Conservation (phyloP, 2,888 invertebrate genomes). For the Tenodera sinensis region DNA sequence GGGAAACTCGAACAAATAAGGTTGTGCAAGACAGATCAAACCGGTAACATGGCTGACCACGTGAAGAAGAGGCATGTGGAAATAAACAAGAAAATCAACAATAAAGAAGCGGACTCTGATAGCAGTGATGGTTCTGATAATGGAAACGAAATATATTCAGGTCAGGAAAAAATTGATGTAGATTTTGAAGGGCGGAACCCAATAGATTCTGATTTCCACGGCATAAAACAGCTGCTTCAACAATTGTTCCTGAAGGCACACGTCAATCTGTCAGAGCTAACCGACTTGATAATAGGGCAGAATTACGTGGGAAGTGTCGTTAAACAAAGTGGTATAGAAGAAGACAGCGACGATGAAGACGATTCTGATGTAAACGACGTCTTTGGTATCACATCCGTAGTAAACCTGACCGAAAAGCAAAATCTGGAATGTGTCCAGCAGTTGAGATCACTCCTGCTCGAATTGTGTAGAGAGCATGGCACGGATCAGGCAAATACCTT, state of each 20-base stretch:
- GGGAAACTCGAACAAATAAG: no score
- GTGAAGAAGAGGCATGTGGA: not conserved
- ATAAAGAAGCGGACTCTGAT: not conserved
- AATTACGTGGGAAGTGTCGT: conserved; percentile 86
- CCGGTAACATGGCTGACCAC: not conserved
- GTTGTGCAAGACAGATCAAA: not conserved
- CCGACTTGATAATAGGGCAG: conserved; percentile 83
- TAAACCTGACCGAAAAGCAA: conserved; percentile 77
- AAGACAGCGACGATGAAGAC: conserved; percentile 63
- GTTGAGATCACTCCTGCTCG: conserved; percentile 64
- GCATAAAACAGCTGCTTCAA: conserved; percentile 76
- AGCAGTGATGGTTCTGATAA: not conserved
- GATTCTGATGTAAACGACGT: conserved; percentile 68
- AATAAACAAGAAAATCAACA: not conserved
- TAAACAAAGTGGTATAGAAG: conserved; percentile 58
- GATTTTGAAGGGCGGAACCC: conserved; percentile 88
- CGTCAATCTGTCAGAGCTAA: conserved; percentile 71
- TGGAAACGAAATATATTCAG: not conserved
- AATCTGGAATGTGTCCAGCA: conserved; percentile 68
- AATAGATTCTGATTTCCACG: conserved; percentile 78
- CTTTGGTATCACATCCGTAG: conserved; percentile 79
- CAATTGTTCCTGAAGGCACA: conserved; percentile 84
- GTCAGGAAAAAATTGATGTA: conserved; percentile 68
- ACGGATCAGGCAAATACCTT: conserved; percentile 55
- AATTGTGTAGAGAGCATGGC: conserved; percentile 65